Base-by-base conservation (phyloP, 1,140 invertebrate species). In the Lepidostoma basale region DNA sequence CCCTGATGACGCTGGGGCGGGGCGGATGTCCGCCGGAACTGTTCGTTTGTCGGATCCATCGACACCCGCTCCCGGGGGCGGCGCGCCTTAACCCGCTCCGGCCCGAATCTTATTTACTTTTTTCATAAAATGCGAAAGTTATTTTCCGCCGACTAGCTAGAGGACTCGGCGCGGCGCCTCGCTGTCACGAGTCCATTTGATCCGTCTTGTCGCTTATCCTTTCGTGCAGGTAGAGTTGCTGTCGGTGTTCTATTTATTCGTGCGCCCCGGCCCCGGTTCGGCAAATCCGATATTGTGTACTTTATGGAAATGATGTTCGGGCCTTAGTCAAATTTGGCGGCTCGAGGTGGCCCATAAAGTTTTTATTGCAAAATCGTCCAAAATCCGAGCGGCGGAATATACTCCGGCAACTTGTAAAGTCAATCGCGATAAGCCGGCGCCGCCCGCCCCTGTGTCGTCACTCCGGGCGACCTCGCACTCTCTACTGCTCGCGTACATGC, bases 251-350 rank as follows among this genome's bases (percentile, higher is more conserved):
- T n/a, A n/a, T n/a, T n/a, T n/a, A n/a, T n/a, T n/a, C n/a, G n/a
- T n/a, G n/a, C n/a, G n/a, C n/a, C n/a, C n/a, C n/a, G n/a, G n/a
- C n/a, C n/a, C 12, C 12, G 14, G 26, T 20, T 56, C 28, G 14
- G 52, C n/a, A 56, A 56, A 56, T 56, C 52, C 52, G 30, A 56
- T 56, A 56, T 56, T 56, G 52, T 56, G 52, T 56, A 56, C 28
- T 56, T 56, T 36, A 56, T 56, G 30, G 16, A 56, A 56, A 56
- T 56, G 14, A 56, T 36, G 52, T 28, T 36, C 3, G 52, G 52
- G 52, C 52, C 52, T 22, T 56, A 56, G 52, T 56, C 52, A 56
- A 56, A 56, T 56, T 56, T 56, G 33, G 52, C 52, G 52, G 30
- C 52, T 56, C 36, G 33, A 16, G 52, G 16, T 33, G 28, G 52